Evolutionary conservation across 2,797 vertebrate genomes (phyloP), one percentile per base, ranked within the genome.

Genomic region (Leptodactylus fallax): DNA sequence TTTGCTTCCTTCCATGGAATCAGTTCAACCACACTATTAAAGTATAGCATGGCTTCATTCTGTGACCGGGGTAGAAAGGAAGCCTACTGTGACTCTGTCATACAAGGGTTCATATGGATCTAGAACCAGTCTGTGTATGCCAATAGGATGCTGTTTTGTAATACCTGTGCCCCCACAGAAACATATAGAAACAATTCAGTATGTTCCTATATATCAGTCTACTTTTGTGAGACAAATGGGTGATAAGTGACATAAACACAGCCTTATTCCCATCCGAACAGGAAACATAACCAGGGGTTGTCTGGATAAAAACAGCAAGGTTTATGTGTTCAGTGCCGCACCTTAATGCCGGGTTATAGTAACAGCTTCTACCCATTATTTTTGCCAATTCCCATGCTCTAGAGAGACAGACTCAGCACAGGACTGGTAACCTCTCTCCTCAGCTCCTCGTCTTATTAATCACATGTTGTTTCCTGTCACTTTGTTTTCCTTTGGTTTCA

Each of bases 401-500:
- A 6, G 71, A 10, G 47, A 11, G 45, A 12, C 45, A 1, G 71
- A 36, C 6, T 23, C 45, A 72, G 19, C 71, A 49, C 71, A 47
- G 9, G 8, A 47, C 25, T 49, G 71, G 19, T 74, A 21, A 74
- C 27, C 69, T 6, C 71, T 74, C 19, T 51, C 47, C 71, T 49
- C 47, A 17, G 71, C 10, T 47, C 71, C 47, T 74, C 47, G 1
- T 10, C 71, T 49, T 47, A 2, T 72, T 74, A 49, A 21, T 51
- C 69, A 45, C 36, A 51, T 74, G 71, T 74, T 74, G 58, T 65
- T 63, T 65, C 58, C 61, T 65, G 58, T 60, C 16, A 65, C 79
- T 36, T 60, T 47, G 56, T 17, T 19, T 61, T 63, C 23, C 72
- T 85, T 36, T 36, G 72, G 49, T 78, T 78, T 58, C 63, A 36